Evolutionary conservation across 2,113 vertebrate genomes (phyloP), one percentile per base, ranked within the genome.

Genomic region (Rhinoderma darwinii): DNA sequence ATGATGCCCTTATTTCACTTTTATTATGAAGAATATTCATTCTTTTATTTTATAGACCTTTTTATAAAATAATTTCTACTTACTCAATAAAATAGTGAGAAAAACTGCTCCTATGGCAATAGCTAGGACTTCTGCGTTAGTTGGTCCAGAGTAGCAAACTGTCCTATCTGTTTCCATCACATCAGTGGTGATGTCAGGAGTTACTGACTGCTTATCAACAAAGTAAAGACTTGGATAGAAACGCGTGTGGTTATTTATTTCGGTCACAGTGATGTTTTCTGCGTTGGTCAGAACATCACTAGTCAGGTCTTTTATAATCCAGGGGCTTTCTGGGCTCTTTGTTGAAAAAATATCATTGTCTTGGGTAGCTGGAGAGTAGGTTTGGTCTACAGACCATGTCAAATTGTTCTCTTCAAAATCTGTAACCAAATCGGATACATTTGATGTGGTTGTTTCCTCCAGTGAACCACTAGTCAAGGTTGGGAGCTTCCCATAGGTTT

Each of bases 51-150:
- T 5, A 5, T 12, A 35, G 6, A 77, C 20, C 5, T 0, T 35
- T 50, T 32, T 47, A 30, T 56, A 35, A 56, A 47, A 59, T 20
- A 22, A 35, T 51, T 50, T 10, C 11, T 87, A 87, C 86, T 87
- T 87, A 82, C 86, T 63, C 11, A 87, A 20, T 82, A 87, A 61
- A 37, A 82, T 66, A 12, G 86, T 75, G 6, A 87, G 17, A 20
- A 87, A 87, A 15, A 82, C 27, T 3, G 30, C 86, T 63, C 86
- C 86, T 25, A 82, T 8, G 27, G 17, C 86, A 20, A 87, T 75
- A 50, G 86, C 86, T 10, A 87, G 56, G 32, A 87, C 41, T 61
- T 87, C 86, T 22, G 51, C 68, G 8, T 66, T 72, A 9, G 70
- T 82, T 20, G 61, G 37, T 7, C 70, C 44, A 27, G 86, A 20